Base-by-base conservation (phyloP, 2,888 invertebrate genomes). In the Himalopsyche anomala region DNA sequence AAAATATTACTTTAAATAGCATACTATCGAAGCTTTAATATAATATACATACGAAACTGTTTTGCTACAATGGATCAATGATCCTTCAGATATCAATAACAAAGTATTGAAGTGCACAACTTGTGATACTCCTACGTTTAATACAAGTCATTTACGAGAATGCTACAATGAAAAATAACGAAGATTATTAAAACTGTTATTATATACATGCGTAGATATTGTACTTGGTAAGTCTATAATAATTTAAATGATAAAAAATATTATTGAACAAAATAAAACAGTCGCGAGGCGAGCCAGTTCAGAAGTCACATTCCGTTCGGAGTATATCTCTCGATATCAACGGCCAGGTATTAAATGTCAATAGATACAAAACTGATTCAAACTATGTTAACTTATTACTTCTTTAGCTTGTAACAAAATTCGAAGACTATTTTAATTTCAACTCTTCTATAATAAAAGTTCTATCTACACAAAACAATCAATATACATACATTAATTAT, bases 301-400 rank as follows among this genome's bases (percentile, higher is more conserved):
- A 74, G 36, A 74, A 74, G 74, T 74, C 74, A 74, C 74, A 74
- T 74, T 74, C 74, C 74, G 3, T 15, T 36, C 12, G 12, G 12
- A 74, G 74, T 38, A 36, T 74, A 38, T 74, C 74, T 74, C 74
- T 15, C 74, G 74, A 74, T 74, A 74, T 74, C 74, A 36, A 74
- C 28, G 36, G 15, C 5, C 74, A 19, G 36, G 74, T 74, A 74
- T 74, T 74, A 36, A 74, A 74, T 74, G 38, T 74, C 36, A 74
- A 12, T 74, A 38, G 12, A 74, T 5, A 74, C 36, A 74, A 38
- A 36, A 15, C 38, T 36, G 74, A 74, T 74, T 11, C 62, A 62
- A 62, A 28, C 9, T 19, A 11, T 62, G 11, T 55, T 55, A 8
- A 19, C 28, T 28, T 11, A 62, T 15, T 11, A 62, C 5, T n/a